Percentiles rank a stretch among this genome's conserved stretches.
Conservation (phyloP, 2,113 vertebrate species). For the Balaenoptera acutorostrata region DNA sequence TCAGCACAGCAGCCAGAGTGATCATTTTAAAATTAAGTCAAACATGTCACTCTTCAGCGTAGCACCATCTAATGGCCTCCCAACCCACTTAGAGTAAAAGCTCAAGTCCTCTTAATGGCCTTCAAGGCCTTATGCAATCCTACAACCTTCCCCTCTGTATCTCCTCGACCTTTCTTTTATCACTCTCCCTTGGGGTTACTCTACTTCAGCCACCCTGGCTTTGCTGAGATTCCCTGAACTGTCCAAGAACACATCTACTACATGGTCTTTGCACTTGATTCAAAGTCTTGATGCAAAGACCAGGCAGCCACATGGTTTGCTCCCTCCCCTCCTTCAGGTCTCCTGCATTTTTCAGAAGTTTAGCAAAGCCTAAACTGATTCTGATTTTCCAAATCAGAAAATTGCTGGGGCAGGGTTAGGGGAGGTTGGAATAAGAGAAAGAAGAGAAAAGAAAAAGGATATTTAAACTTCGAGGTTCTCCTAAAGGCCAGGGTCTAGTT, state of each 20-base stretch:
- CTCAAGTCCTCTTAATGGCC: background rate
- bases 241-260: background rate
- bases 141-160: background rate
- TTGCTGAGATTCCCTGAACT: background rate
- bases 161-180: background rate
- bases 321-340: background rate
- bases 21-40: background rate
- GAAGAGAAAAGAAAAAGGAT: background rate
- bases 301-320: background rate
- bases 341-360: background rate
- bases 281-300: too few species aligned
- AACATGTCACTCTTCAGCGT: background rate
- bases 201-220: background rate
- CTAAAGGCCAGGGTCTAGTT: background rate
- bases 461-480: constrained; percentile 2
- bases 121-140: background rate
- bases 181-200: background rate
- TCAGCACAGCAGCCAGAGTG: background rate
- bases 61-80: background rate
- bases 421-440: background rate
- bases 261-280: background rate
- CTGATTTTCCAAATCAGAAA: background rate
- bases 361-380: background rate
- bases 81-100: background rate
- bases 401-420: background rate